Evolutionary conservation across 2,113 vertebrate genomes (phyloP).

Genomic region (Gallinago paraguaiae): DNA sequence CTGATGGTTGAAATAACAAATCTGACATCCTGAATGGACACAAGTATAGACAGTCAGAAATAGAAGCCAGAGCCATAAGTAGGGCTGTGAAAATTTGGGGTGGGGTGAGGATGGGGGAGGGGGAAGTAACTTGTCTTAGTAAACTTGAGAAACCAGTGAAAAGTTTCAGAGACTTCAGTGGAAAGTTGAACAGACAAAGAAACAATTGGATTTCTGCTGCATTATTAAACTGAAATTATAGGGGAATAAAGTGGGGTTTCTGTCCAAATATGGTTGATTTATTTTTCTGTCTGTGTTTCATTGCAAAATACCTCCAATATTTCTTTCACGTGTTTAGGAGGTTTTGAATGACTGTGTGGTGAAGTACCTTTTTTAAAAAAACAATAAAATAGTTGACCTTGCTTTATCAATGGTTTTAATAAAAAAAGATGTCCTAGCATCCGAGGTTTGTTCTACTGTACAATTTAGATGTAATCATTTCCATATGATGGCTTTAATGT

Average conservation of each 20-base stretch:
- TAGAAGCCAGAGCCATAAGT: background rate
- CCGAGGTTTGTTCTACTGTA: background rate
- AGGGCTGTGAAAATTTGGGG: background rate
- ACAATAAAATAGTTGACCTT: background rate
- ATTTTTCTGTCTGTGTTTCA: background rate
- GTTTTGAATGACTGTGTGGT: background rate
- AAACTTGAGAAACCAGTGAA: background rate
- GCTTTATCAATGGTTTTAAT: background rate
- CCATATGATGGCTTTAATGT: background rate
- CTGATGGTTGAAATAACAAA: background rate
- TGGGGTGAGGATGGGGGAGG: too few species aligned
- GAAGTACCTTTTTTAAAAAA: too few species aligned
- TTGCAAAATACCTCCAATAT: background rate
- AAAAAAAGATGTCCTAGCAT: background rate
- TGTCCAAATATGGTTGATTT: background rate
- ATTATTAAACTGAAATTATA: background rate
- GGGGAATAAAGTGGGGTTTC: background rate
- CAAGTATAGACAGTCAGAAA: background rate
- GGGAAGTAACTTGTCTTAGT: background rate
- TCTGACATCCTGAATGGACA: background rate
- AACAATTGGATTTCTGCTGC: background rate
- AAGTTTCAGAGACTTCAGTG: background rate
- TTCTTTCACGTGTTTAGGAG: background rate
- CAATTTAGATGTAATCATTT: background rate
- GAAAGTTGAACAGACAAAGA: background rate